Evolutionary conservation across 1,140 invertebrate species (phyloP).

Genomic region (Spodoptera litura): DNA sequence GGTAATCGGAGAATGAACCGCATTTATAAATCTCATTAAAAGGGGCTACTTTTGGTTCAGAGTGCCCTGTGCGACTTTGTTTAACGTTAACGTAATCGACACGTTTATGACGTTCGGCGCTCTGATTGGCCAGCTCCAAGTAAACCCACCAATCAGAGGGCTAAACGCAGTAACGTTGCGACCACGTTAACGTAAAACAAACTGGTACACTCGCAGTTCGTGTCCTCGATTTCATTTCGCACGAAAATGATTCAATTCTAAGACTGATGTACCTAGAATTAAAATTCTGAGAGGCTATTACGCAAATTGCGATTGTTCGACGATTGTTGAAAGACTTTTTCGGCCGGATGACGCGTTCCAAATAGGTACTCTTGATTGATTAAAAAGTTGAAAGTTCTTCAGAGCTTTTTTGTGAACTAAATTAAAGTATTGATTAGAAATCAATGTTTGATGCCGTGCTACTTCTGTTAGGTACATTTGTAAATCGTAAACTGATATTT

Average conservation of each 20-base stretch:
- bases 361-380: slow-evolving; percentile 22
- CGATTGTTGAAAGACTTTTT: slow-evolving; percentile 49
- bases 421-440: neutral
- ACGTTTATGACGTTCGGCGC: too few species aligned
- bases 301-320: slow-evolving; percentile 48
- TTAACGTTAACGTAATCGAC: too few species aligned
- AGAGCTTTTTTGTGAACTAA: neutral
- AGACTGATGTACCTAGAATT: slow-evolving; percentile 63
- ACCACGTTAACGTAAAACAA: too few species aligned
- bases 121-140: too few species aligned
- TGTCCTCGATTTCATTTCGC: slow-evolving; percentile 64
- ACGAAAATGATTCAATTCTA: slow-evolving; percentile 72
- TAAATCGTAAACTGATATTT: too few species aligned
- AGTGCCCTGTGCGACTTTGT: too few species aligned
- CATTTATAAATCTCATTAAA: slow-evolving; percentile 77
- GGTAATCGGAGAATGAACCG: slow-evolving; percentile 64
- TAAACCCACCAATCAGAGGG: too few species aligned
- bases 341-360: neutral
- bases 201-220: slow-evolving; percentile 1
- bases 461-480: too few species aligned
- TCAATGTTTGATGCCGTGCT: neutral
- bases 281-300: slow-evolving; percentile 64
- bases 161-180: too few species aligned
- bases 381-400: slow-evolving; percentile 30
- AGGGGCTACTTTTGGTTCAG: slow-evolving; percentile 59